These are phyloP conservation scores for Thamnaconus septentrionalis DNA, from an alignment of 2,113 vertebrate genomes.

Conservation along the genomic window DNA sequence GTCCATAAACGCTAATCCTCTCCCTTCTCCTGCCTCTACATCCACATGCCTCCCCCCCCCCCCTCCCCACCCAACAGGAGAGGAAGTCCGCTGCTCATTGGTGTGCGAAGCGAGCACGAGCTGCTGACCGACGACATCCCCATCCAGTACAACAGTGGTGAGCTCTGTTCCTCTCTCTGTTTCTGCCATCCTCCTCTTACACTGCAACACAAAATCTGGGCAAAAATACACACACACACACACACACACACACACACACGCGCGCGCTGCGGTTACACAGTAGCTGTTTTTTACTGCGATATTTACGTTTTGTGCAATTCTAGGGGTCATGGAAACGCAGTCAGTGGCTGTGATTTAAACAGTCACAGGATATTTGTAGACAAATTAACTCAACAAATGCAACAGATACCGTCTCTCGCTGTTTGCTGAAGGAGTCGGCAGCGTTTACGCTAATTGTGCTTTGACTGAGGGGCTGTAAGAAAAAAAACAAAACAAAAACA, in stretches of 20 bases:
- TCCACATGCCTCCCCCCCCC: not conserved
- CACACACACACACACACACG: not conserved
- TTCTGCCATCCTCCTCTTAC: conserved; percentile 24
- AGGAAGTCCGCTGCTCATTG: conserved; percentile 94
- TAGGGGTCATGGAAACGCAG: too few relatives aligned
- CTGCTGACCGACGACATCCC: conserved; percentile 89
- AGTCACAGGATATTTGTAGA: too few relatives aligned
- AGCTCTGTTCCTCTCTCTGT: conserved; percentile 62
- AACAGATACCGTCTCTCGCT: too few relatives aligned
- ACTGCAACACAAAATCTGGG: conserved; percentile 2
- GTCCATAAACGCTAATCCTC: conserved; percentile 20
- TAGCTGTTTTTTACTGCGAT: too few relatives aligned
- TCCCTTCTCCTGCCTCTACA: conserved; percentile 2
- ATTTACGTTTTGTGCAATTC: too few relatives aligned
- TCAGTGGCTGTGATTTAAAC: too few relatives aligned
- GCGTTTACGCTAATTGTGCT: too few relatives aligned
- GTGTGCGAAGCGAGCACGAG: conserved; percentile 89
- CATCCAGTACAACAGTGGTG: conserved; percentile 87
- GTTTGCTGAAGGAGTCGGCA: too few relatives aligned
- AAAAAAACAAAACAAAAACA: too few relatives aligned
- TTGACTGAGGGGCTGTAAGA: too few relatives aligned
- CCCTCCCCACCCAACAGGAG: conserved; percentile 76
- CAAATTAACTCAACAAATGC: too few relatives aligned
- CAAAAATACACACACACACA: not conserved
- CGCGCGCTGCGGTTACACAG: not conserved